Conservation (phyloP, 2,888 invertebrate genomes). For the Conomelus anceps region DNA sequence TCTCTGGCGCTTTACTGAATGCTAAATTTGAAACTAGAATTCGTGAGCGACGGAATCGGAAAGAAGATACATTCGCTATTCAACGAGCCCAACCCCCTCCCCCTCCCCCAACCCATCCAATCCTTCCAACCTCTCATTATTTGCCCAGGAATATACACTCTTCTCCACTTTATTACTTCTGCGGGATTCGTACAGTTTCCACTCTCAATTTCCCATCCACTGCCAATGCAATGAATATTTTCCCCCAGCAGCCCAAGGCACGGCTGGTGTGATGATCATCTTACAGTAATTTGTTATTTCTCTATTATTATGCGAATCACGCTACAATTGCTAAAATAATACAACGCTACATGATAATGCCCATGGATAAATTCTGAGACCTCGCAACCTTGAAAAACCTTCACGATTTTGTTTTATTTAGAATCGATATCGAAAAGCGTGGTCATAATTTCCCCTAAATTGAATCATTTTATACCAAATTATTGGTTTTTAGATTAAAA, state of each 20-base stretch:
- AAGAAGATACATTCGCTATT: not conserved
- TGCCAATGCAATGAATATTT: not conserved
- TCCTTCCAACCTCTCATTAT: not conserved
- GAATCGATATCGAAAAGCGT: not conserved
- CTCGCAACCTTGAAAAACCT: not conserved
- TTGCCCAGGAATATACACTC: not conserved
- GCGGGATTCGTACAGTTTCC: not conserved
- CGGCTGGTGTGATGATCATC: not conserved
- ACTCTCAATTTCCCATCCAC: not conserved
- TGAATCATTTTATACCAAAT: no score
- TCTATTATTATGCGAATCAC: not conserved
- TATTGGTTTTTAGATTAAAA: no score
- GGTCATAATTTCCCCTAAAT: not conserved
- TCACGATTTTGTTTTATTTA: not conserved
- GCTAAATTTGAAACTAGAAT: not conserved
- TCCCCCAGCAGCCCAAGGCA: no score
- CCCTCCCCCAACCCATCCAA: not conserved
- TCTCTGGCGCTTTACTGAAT: not conserved
- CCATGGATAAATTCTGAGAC: no score
- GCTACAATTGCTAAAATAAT: not conserved
- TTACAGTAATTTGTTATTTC: not conserved
- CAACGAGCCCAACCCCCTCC: not conserved
- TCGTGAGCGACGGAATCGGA: not conserved
- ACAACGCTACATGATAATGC: not conserved
- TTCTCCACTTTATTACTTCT: not conserved